Evolutionary conservation across 1,140 invertebrate genomes (phyloP).

Genomic region (Hyposmocoma kahamanoa): DNA sequence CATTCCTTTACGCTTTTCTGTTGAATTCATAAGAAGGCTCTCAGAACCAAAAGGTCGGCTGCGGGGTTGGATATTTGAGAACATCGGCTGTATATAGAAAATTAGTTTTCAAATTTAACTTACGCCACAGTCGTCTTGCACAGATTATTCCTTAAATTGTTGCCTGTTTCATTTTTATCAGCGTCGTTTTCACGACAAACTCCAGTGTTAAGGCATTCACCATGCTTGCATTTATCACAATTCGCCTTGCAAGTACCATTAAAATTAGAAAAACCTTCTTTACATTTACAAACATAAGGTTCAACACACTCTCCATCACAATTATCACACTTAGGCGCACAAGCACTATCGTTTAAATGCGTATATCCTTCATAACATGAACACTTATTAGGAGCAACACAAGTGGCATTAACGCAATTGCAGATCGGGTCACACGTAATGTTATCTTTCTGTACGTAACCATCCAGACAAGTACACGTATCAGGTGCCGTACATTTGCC

Average conservation of each 20-base stretch:
- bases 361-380: conserved; percentile 45
- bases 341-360: conserved; percentile 27
- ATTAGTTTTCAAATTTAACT: too few species aligned
- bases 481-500: conserved; percentile 51
- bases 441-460: conserved; percentile 20
- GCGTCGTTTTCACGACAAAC: too few species aligned
- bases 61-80: too few species aligned
- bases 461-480: conserved; percentile 24
- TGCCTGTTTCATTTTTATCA: too few species aligned
- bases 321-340: conserved; percentile 14
- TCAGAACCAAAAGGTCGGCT: too few species aligned
- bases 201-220: too few species aligned
- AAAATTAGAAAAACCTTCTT: conserved; percentile 38
- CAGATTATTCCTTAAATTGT: too few species aligned
- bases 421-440: conserved; percentile 60
- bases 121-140: too few species aligned
- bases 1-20: too few species aligned
- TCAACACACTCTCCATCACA: conserved; percentile 21
- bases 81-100: too few species aligned
- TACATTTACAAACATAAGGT: conserved; percentile 42
- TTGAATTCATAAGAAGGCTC: too few species aligned
- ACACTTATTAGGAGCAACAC: conserved; percentile 66
- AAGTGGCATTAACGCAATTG: conserved; percentile 53
- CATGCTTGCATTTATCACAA: conserved; percentile 60
- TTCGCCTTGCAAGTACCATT: conserved; percentile 22